A percentile compares a stretch with the other conserved stretches of the same genome.
Conservation (phyloP, 1,140 invertebrate genomes). For the Sarcophaga bullata region DNA sequence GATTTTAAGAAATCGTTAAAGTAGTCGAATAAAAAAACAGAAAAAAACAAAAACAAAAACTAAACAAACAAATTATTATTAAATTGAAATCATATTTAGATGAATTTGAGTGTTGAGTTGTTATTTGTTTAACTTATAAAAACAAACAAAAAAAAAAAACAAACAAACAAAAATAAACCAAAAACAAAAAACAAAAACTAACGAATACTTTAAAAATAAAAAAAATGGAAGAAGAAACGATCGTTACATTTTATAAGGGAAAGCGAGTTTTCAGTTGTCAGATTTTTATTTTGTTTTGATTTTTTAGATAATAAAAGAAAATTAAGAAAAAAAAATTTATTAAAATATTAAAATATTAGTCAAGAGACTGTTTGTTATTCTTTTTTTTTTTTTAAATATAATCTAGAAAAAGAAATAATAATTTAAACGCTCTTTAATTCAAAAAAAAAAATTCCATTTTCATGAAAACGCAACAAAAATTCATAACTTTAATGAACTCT, state of each 20-base stretch:
- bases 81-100: neutral
- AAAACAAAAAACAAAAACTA: neutral
- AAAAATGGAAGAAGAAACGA: neutral
- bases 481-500: neutral
- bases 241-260: too few relatives aligned
- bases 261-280: too few relatives aligned
- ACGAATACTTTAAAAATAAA: neutral
- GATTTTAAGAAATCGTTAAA: slow-evolving; percentile 3
- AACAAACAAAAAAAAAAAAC: slow-evolving; percentile 22
- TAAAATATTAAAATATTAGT: neutral
- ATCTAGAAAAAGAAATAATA: neutral
- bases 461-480: too few relatives aligned
- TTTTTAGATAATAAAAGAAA: neutral
- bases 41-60: too few relatives aligned
- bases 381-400: slow-evolving; percentile 1
- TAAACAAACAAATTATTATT: neutral
- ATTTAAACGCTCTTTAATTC: neutral
- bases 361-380: slow-evolving; percentile 20
- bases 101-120: neutral
- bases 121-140: slow-evolving; percentile 3
- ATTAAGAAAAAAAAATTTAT: neutral
- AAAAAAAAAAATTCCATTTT: too few relatives aligned
- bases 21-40: neutral
- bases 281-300: neutral
- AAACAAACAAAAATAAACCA: slow-evolving; percentile 2